These are phyloP conservation scores for Drosophila atripex DNA, from an alignment of 2,888 invertebrate species.

Conservation along the genomic window DNA sequence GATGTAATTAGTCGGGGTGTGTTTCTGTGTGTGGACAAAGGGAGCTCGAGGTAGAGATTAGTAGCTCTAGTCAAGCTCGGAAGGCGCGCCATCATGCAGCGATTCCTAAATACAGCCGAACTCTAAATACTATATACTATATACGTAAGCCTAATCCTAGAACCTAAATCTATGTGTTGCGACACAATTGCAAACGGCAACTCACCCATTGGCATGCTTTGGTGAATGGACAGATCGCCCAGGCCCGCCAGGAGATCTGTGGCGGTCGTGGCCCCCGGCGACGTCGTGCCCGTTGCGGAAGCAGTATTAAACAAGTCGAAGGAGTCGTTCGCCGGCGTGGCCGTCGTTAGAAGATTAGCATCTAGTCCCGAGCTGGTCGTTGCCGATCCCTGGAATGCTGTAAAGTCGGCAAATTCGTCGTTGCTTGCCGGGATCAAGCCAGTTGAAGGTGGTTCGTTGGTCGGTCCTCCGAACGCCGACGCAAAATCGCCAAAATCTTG, in stretches of 20 bases:
- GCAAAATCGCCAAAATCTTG: conserved; percentile 92
- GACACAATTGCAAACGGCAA: conserved; percentile 1
- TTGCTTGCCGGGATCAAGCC: conserved; percentile 67
- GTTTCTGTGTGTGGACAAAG: conserved; percentile 43
- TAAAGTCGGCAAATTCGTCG: conserved; percentile 93
- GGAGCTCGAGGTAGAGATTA: conserved; percentile 50
- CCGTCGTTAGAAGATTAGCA: conserved; percentile 64
- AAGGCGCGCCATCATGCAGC: conserved; percentile 52
- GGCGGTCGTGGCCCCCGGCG: conserved; percentile 57
- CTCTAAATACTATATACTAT: conserved; percentile 24
- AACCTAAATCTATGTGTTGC: conserved; percentile 22
- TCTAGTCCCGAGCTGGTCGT: conserved; percentile 53
- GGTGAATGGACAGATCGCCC: conserved; percentile 83
- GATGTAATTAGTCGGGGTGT: conserved; percentile 26
- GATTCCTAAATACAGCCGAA: conserved; percentile 38
- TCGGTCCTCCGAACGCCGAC: conserved; percentile 86
- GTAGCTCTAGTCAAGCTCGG: conserved; percentile 45
- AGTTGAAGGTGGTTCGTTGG: conserved; percentile 59
- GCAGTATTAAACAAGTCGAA: conserved; percentile 78
- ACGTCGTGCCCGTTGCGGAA: conserved; percentile 33
- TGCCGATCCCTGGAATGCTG: conserved; percentile 86
- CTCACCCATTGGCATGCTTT: conserved; percentile 83
- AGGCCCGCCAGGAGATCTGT: conserved; percentile 85
- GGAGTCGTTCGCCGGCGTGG: conserved; percentile 75
- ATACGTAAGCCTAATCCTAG: conserved; percentile 37